phyloP scores from a whole-genome alignment of 2,797 vertebrate species.

The Arrhamphus sclerolepis region DNA sequence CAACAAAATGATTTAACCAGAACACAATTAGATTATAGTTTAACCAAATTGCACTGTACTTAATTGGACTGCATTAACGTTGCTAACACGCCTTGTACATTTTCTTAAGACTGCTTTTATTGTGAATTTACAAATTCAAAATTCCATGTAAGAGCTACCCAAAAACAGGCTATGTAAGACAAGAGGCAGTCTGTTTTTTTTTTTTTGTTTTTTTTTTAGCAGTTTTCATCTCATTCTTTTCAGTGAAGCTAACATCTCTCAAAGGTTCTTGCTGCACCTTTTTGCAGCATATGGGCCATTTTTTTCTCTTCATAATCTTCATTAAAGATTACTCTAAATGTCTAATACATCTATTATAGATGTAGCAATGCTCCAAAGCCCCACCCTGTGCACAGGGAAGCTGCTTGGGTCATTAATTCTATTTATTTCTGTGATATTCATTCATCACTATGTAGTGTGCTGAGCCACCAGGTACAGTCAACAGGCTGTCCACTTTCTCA shows the following conservation, averaged over 20 bases:
- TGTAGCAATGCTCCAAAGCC: slow-evolving; percentile 36
- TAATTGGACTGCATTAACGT: too few relatives aligned
- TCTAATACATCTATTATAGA: slow-evolving; percentile 61
- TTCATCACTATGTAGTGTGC: slow-evolving; percentile 66
- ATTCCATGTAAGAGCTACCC: too few relatives aligned
- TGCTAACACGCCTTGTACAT: too few relatives aligned
- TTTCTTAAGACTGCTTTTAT: too few relatives aligned
- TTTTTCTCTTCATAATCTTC: slow-evolving; percentile 57
- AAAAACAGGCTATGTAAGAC: too few relatives aligned
- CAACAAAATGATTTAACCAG: too few relatives aligned
- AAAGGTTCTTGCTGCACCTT: slow-evolving; percentile 39
- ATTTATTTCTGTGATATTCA: slow-evolving; percentile 71
- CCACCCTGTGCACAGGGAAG: slow-evolving; percentile 10
- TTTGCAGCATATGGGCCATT: slow-evolving; percentile 46
- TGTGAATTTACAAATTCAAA: too few relatives aligned
- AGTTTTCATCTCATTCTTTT: slow-evolving; percentile 34
- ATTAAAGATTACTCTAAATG: slow-evolving; percentile 54
- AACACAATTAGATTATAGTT: too few relatives aligned
- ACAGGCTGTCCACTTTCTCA: slow-evolving; percentile 53
- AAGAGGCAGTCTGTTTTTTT: too few relatives aligned
- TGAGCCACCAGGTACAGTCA: slow-evolving; percentile 56
- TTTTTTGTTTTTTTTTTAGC: slow-evolving; percentile 36
- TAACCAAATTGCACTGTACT: too few relatives aligned
- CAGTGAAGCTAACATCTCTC: slow-evolving; percentile 52
- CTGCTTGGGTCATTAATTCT: slow-evolving; percentile 53